A percentile compares a stretch with the other conserved stretches of the same genome.
phyloP scores from a whole-genome alignment of 2,888 invertebrate genomes.

The Coelogynopora nodosa region DNA sequence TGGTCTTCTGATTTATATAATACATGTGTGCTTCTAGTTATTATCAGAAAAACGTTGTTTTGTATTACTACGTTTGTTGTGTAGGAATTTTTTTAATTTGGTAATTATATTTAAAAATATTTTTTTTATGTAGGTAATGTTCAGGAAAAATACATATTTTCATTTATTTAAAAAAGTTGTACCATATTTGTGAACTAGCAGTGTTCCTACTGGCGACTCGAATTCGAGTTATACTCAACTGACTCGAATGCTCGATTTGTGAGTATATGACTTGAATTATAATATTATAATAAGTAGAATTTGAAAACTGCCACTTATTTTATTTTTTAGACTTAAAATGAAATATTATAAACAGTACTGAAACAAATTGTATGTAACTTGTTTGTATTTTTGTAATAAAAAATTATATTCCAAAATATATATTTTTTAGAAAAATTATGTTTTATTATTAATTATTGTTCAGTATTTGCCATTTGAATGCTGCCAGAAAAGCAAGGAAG shows the following conservation, averaged over 20 bases:
- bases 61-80: too few relatives aligned
- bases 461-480: neutral
- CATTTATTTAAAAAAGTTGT: too few relatives aligned
- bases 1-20: too few relatives aligned
- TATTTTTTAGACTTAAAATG: neutral
- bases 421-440: neutral
- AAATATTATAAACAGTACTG: neutral
- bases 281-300: neutral
- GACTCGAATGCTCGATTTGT: neutral
- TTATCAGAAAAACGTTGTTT: too few relatives aligned
- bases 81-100: too few relatives aligned
- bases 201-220: neutral
- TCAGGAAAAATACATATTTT: too few relatives aligned
- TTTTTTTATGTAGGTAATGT: too few relatives aligned
- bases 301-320: neutral
- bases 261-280: neutral
- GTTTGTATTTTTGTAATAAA: neutral
- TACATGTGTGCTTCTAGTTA: too few relatives aligned
- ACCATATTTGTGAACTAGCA: too few relatives aligned
- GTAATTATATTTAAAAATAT: too few relatives aligned
- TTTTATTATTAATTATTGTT: too few relatives aligned
- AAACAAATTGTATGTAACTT: neutral
- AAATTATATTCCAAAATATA: neutral
- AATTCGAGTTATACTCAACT: neutral
- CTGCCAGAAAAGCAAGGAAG: neutral